Conservation (phyloP, 2,113 vertebrate species). For the Oncorhynchus tshawytscha region DNA sequence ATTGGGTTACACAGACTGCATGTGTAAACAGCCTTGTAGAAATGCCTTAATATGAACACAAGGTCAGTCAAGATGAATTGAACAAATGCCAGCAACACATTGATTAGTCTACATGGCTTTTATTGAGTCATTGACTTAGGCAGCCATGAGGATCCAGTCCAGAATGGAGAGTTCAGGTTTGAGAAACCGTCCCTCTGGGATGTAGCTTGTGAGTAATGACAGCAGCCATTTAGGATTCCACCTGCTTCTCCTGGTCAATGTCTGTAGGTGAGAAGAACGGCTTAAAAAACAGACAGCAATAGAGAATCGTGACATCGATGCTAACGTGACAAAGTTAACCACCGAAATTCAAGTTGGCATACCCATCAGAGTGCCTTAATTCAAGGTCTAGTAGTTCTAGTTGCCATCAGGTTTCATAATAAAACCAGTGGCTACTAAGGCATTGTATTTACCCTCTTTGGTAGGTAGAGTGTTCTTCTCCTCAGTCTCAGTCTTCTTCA, state of each 20-base stretch:
- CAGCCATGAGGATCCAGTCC: no score
- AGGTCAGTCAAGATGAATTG: not conserved
- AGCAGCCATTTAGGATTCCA: not conserved
- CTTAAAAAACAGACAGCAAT: not conserved
- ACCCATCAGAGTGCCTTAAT: not conserved
- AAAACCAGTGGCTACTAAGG: not conserved
- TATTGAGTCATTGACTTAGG: not conserved
- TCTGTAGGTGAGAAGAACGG: not conserved
- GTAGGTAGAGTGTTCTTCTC: constrained; percentile 76
- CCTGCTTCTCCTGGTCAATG: constrained; percentile 45
- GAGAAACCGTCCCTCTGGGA: not conserved
- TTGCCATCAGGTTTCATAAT: not conserved
- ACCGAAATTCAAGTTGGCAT: not conserved
- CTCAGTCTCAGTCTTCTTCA: constrained; percentile 72
- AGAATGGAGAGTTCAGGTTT: no score
- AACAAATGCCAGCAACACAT: not conserved
- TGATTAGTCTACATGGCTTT: not conserved
- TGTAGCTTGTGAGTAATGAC: not conserved
- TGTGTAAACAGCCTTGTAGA: not conserved
- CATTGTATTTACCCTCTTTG: constrained; percentile 64
- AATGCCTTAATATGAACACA: not conserved
- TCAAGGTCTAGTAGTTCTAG: not conserved
- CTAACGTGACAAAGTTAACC: no score
- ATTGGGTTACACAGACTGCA: no score
- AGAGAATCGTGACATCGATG: not conserved